Conservation (phyloP, 1,140 invertebrate species). For the Stegodyphus dumicola region DNA sequence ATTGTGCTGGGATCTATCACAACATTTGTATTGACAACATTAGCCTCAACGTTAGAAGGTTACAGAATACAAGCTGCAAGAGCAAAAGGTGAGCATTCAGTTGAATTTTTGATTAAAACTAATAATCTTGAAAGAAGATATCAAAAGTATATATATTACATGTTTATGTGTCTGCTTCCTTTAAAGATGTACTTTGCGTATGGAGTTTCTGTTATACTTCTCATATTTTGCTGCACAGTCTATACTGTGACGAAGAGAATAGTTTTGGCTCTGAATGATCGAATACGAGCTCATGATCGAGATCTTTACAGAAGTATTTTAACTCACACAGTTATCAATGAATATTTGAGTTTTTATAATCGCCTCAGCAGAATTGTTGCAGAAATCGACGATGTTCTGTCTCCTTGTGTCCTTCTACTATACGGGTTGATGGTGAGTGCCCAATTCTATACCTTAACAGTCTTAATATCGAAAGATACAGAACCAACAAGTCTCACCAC, state of each 20-base stretch:
- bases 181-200: conserved; percentile 56
- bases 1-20: conserved; percentile 9
- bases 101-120: conserved; percentile 37
- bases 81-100: conserved; percentile 39
- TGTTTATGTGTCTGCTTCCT: conserved; percentile 31
- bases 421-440: conserved; percentile 54
- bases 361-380: conserved; percentile 13
- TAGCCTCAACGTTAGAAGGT: conserved; percentile 22
- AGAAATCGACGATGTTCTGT: conserved; percentile 51
- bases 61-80: conserved; percentile 8
- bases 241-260: conserved; percentile 29
- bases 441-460: conserved; percentile 42
- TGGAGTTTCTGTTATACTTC: conserved; percentile 32
- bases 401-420: conserved; percentile 41
- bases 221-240: conserved; percentile 32
- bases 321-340: neutral
- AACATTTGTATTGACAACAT: neutral
- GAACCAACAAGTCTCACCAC: conserved; percentile 15
- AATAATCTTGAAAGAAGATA: neutral
- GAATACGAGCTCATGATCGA: neutral
- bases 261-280: neutral
- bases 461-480: conserved; percentile 41
- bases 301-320: neutral
- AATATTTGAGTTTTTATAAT: conserved; percentile 27
- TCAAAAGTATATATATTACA: conserved; percentile 30